Base-by-base conservation (phyloP, 1,140 invertebrate species). In the Ectropis grisescens region DNA sequence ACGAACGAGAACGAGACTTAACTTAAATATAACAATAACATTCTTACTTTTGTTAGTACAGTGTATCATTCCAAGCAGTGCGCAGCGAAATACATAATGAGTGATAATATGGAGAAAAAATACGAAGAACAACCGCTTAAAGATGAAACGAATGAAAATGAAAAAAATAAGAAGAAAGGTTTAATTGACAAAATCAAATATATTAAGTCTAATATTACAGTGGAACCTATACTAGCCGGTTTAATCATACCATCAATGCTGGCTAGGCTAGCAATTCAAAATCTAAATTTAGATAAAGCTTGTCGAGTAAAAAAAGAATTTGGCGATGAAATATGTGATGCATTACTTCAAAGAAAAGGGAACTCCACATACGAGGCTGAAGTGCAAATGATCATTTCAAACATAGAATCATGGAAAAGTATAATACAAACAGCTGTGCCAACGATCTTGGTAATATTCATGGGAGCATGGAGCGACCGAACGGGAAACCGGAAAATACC, bases 401-500 rank as follows among this genome's bases (percentile, higher is more conserved):
- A 64, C 9, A 85, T 86, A 52, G 69, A 82, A 36, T 66, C 82
- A 16, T 85, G 82, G 76, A 86, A 85, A 49, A 86, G 82, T 35
- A 47, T 84, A 0, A 64, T 87, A 40, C 82, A 85, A 38, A 86
- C 85, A 25, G 57, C 84, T 1, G 57, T 88, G 10, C 85, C 86
- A 2, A 79, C 82, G 0, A 11, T 86, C 2, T 53, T 88, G 11
- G 78, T 87, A 1, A 66, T 88, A 36, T 83, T 88, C 58, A 67
- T 89, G 59, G 86, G 89, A 39, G 84, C 85, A 10, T 85, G 86
- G 86, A 87, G 86, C 48, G 86, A 88, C 44, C 65, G 80, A 27
- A 82, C 85, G 6, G 82, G 85, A 8, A 81, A 84, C 29, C 59
- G 88, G 38, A 89, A 89, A 71, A 51, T 87, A 3, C 85, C 82